Conservation (phyloP, 1,140 invertebrate genomes). For the Heliconius himera region DNA sequence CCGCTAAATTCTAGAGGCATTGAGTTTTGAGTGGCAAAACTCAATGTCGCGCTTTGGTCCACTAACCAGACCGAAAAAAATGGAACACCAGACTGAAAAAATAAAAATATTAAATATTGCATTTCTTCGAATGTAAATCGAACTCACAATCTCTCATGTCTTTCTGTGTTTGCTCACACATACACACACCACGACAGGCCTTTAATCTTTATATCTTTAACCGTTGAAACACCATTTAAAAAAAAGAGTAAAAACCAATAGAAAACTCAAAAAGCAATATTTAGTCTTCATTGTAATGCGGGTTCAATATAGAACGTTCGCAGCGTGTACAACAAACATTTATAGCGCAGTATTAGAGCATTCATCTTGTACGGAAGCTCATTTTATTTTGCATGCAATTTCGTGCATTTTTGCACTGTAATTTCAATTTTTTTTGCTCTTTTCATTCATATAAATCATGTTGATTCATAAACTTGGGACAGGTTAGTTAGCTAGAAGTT, state of each 20-base stretch:
- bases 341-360: constrained; percentile 26
- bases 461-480: background rate
- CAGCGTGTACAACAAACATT: constrained; percentile 25
- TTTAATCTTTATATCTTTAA: too few relatives aligned
- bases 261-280: constrained; percentile 19
- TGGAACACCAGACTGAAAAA: too few relatives aligned
- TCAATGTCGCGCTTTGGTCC: too few relatives aligned
- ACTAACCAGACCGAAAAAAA: too few relatives aligned
- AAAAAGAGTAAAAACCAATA: background rate
- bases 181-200: too few relatives aligned
- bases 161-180: too few relatives aligned
- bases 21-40: too few relatives aligned
- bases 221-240: background rate
- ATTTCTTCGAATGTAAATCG: too few relatives aligned
- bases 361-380: constrained; percentile 26
- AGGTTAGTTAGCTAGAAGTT: background rate
- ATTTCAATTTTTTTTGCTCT: background rate
- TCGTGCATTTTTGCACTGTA: background rate
- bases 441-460: background rate
- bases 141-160: too few relatives aligned
- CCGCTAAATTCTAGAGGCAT: too few relatives aligned
- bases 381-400: constrained; percentile 20
- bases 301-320: constrained; percentile 20
- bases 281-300: constrained; percentile 17
- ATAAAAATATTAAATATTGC: too few relatives aligned